These are phyloP conservation scores for Papilio machaon DNA, from an alignment of 1,140 invertebrate genomes.

Conservation along the genomic window DNA sequence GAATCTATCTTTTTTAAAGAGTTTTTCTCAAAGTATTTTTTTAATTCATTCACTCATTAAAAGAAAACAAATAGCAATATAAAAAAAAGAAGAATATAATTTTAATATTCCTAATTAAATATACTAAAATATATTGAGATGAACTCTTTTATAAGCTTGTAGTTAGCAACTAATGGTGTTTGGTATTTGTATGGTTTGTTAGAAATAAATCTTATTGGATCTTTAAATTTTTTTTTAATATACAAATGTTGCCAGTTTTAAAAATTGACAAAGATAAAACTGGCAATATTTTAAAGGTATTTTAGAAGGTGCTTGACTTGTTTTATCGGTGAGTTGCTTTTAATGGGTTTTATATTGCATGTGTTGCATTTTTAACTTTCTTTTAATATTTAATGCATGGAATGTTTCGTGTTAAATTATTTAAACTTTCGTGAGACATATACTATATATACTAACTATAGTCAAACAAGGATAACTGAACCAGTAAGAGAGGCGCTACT, in stretches of 20 bases:
- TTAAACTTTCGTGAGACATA: too few species aligned
- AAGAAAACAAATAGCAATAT: too few species aligned
- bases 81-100: too few species aligned
- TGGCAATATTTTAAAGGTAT: conserved; percentile 1
- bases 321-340: conserved; percentile 37
- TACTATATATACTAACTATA: too few species aligned
- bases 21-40: not conserved
- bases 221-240: conserved; percentile 2
- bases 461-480: too few species aligned
- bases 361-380: conserved; percentile 25
- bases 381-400: not conserved
- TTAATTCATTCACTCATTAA: not conserved
- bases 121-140: not conserved
- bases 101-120: not conserved
- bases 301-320: conserved; percentile 23
- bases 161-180: conserved; percentile 9
- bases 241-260: conserved; percentile 31
- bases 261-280: conserved; percentile 21
- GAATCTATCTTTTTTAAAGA: not conserved
- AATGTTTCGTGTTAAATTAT: not conserved
- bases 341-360: conserved; percentile 35
- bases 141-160: not conserved
- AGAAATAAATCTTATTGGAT: conserved; percentile 24
- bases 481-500: too few species aligned
- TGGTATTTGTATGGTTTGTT: conserved; percentile 26